Base-by-base conservation (phyloP, 2,797 vertebrate species). In the Malacoraja senta region DNA sequence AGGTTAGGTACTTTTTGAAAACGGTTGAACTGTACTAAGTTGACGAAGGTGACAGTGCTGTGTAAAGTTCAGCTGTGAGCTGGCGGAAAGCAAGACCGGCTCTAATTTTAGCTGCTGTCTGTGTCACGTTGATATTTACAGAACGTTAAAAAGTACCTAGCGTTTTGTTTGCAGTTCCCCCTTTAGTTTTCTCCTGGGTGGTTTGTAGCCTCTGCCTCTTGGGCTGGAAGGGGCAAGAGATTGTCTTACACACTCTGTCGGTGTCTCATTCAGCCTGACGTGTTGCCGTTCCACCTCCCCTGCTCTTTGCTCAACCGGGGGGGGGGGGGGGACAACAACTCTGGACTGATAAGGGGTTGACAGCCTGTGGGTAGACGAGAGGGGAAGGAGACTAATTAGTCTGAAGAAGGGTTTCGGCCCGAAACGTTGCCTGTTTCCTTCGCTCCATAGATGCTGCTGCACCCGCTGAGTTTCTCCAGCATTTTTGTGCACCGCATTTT, bases 121-220 rank as follows among this genome's bases (percentile, higher is more conserved):
- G 29, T 35, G 35, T 72, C 10, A 92, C 68, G 44, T 13, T 44
- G 9, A 74, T 92, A 92, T 92, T 74, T 92, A 74, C 90, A 92
- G 38, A 72, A 92, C 44, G 21, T 92, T 92, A 76, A 92, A 74
- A 92, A 92, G 90, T 92, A 92, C 35, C 71, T 92, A 17, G 15
- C 0, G 61, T 65, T 88, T 68, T 88, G 61, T 88, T 65, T 65
- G 84, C 61, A 68, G 61, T 88, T 88, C 21, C 84, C 61, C 35
- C 61, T 88, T 88, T 88, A n/a, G 29, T 35, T 88, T 32, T 21
- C 15, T 63, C 21, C 61, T 68, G 84, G 61, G 17, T 21, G 15
- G 65, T 10, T 65, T 15, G 7, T 35, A 10, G 29, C 29, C 19
- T n/a, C 12, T 4, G 53, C 24, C 24, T 61, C 53, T 4, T 1